These are phyloP conservation scores for Cheilosia vernalis DNA, from an alignment of 2,888 invertebrate species.

Conservation along the genomic window DNA sequence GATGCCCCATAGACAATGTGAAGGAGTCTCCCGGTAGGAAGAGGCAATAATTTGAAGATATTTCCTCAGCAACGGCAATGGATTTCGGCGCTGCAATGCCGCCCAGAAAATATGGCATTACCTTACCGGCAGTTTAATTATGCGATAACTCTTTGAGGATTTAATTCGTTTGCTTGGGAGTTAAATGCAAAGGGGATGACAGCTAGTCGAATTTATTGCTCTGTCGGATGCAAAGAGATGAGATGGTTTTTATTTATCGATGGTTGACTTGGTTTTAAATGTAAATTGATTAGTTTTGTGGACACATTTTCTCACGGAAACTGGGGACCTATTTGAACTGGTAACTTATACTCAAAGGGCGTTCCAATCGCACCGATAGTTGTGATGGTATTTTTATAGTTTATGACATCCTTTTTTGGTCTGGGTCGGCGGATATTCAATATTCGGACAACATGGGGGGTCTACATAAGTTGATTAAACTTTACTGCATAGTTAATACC, in stretches of 20 bases:
- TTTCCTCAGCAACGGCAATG: slow-evolving; percentile 44
- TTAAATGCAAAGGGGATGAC: slow-evolving; percentile 4
- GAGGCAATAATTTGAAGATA: slow-evolving; percentile 49
- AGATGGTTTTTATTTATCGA: not conserved
- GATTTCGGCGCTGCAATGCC: not conserved
- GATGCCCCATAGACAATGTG: slow-evolving; percentile 28
- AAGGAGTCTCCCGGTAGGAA: slow-evolving; percentile 15
- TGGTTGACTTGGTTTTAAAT: no score
- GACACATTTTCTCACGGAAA: no score
- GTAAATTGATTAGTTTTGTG: no score
- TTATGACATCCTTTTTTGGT: no score
- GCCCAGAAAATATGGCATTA: slow-evolving; percentile 25
- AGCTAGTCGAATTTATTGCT: slow-evolving; percentile 14
- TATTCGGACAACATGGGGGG: no score
- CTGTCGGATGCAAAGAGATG: not conserved
- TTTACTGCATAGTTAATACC: no score
- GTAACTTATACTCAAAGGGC: no score
- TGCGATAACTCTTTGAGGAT: slow-evolving; percentile 42
- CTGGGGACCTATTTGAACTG: no score
- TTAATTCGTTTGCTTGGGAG: slow-evolving; percentile 16
- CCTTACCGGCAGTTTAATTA: slow-evolving; percentile 53
- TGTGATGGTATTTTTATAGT: no score
- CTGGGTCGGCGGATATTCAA: no score
- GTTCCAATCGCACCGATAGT: no score
- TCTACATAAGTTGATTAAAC: no score